Percentiles rank a stretch among this genome's conserved stretches.
phyloP scores from a whole-genome alignment of 2,797 vertebrate species.

The Falco rusticolus region DNA sequence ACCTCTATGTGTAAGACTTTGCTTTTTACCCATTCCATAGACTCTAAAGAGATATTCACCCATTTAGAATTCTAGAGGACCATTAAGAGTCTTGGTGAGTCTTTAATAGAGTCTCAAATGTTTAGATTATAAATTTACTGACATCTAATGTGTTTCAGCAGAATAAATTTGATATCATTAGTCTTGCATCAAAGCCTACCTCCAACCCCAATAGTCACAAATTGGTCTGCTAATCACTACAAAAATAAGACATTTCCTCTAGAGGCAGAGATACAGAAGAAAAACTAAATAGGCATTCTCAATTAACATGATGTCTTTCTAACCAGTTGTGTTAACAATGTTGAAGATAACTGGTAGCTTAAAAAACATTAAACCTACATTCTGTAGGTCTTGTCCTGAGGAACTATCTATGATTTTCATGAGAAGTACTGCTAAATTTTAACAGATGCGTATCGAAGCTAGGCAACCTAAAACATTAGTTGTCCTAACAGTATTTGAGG shows the following conservation, averaged over 20 bases:
- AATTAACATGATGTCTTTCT: neutral
- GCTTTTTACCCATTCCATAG: neutral
- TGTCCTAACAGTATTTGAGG: neutral
- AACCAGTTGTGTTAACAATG: neutral
- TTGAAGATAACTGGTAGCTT: neutral
- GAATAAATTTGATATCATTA: neutral
- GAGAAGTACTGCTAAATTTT: neutral
- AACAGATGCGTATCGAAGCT: neutral
- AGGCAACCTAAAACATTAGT: neutral
- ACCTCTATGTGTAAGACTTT: neutral
- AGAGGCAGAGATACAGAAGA: neutral
- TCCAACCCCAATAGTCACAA: neutral
- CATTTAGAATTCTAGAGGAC: neutral
- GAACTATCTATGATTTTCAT: neutral
- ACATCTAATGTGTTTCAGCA: neutral
- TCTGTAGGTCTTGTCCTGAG: neutral
- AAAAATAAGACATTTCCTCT: neutral
- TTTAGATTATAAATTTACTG: neutral
- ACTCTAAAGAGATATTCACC: neutral
- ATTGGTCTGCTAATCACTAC: neutral
- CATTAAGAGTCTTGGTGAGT: neutral
- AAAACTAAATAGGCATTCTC: neutral
- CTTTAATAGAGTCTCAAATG: neutral
- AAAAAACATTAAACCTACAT: too few species aligned
- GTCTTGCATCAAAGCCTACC: neutral